Conservation (phyloP, 2,888 invertebrate genomes). For the Amphipyra tragopoginis region DNA sequence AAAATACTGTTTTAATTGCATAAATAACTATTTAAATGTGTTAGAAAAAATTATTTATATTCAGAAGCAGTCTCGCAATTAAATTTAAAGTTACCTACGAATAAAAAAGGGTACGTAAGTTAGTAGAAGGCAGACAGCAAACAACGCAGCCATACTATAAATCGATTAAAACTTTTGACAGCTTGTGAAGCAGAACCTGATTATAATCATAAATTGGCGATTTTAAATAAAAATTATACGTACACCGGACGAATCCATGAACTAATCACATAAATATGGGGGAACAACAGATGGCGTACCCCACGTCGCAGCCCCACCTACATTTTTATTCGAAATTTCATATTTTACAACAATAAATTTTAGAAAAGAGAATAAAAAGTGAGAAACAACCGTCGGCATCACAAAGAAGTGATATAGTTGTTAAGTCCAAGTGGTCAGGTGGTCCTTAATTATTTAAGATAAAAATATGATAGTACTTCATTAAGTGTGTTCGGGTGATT, state of each 20-base stretch:
- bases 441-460: conserved; percentile 85
- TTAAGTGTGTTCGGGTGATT: conserved; percentile 75
- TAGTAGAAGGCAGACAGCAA: conserved; percentile 39
- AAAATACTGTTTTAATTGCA: conserved; percentile 33
- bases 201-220: conserved; percentile 84
- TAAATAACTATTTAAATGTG: conserved; percentile 36
- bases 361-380: conserved; percentile 73
- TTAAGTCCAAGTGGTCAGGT: conserved; percentile 76
- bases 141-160: conserved; percentile 53
- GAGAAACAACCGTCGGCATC: conserved; percentile 73
- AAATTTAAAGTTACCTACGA: conserved; percentile 30
- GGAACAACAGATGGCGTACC: conserved; percentile 83
- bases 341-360: conserved; percentile 85
- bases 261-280: conserved; percentile 85
- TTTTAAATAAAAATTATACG: conserved; percentile 82
- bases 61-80: conserved; percentile 38
- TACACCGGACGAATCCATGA: conserved; percentile 74
- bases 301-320: conserved; percentile 71
- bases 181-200: conserved; percentile 66
- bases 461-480: conserved; percentile 85
- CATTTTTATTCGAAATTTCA: conserved; percentile 74
- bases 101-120: conserved; percentile 38
- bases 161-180: conserved; percentile 61
- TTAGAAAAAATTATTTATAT: conserved; percentile 12
- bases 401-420: conserved; percentile 83